Evolutionary conservation across 2,797 vertebrate genomes (phyloP), one percentile per base, ranked within the genome.

Genomic region (Lophius americanus): DNA sequence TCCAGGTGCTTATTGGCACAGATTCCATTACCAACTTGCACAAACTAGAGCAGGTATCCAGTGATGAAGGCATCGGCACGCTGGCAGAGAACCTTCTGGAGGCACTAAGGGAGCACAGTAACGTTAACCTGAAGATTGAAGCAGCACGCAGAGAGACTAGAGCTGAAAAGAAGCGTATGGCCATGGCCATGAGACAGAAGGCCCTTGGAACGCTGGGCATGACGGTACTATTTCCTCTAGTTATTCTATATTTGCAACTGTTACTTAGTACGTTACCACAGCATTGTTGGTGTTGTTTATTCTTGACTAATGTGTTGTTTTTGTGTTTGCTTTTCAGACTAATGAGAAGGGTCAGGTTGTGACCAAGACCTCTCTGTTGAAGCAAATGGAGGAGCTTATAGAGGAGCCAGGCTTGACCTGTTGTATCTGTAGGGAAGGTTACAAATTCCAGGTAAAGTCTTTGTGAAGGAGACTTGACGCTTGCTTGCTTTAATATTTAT

Each of bases 271-370:
- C 41, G 42, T 14, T 23, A 4, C 46, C 5, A 38, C 36, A 23
- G 6, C 5, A 9, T 33, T 3, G 10, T 9, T 23, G 51, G 1
- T 56, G 37, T 49, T 68, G 9, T 14, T 12, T 0, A 32, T 13
- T 47, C 53, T 56, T 33, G 36, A 52, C 38, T 33, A 23, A 43
- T 55, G 11, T 36, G 32, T 37, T 9, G 9, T 38, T 39, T 11
- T 4, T 74, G 37, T 67, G 12, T 84, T 79, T 73, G 6, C 9
- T 2, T 90, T 91, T 46, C 89, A 99, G 98, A 99, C 98, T 1
- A 99, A 99, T 8, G 97, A 99, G 81, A 99, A 99, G 85, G 98
- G 98, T 60, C 98, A 99, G 85, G 98, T 99, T n/a, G 98, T 99
- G 87, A 99, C 98, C 1, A 99, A 99, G 92, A 99, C 98, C 0